A percentile compares a stretch with the other conserved stretches of the same genome.
Evolutionary conservation across 2,888 invertebrate genomes (phyloP).

Genomic region (Listrodromus nycthemerus): DNA sequence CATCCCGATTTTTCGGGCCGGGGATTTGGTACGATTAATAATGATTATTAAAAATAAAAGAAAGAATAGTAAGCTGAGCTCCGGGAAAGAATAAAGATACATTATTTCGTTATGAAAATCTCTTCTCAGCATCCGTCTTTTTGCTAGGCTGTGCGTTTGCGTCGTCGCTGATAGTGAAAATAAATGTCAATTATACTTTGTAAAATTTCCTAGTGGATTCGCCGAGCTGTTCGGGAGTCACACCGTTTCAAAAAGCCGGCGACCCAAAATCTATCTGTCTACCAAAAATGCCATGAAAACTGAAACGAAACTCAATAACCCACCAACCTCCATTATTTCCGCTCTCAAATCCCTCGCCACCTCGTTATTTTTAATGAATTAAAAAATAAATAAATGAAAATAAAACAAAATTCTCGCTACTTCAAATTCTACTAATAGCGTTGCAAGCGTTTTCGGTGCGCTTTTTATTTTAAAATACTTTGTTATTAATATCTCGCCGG

Average conservation of each 20-base stretch:
- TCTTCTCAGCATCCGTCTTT: not conserved
- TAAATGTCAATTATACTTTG: too few species aligned
- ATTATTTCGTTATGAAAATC: not conserved
- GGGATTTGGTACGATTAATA: not conserved
- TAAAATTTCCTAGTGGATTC: not conserved
- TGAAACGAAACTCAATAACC: not conserved
- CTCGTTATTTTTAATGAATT: not conserved
- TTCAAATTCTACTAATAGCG: not conserved
- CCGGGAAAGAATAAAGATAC: not conserved
- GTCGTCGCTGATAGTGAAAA: not conserved
- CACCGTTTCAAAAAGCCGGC: not conserved
- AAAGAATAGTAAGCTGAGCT: not conserved
- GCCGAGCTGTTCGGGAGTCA: not conserved
- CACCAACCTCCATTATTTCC: too few species aligned
- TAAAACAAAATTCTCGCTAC: not conserved
- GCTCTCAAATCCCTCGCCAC: too few species aligned
- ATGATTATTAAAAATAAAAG: not conserved
- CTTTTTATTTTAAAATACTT: slow-evolving; percentile 31
- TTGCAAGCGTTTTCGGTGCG: not conserved
- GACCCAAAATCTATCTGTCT: not conserved
- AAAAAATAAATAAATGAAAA: not conserved
- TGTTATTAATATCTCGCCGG: slow-evolving; percentile 13
- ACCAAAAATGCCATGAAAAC: not conserved
- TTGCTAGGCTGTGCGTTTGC: not conserved
- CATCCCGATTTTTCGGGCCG: not conserved